A percentile compares a stretch with the other conserved stretches of the same genome.
Evolutionary conservation across 92 coral and sea anemone species (phyloP).

Genomic region (Virgularia gustaviana): DNA sequence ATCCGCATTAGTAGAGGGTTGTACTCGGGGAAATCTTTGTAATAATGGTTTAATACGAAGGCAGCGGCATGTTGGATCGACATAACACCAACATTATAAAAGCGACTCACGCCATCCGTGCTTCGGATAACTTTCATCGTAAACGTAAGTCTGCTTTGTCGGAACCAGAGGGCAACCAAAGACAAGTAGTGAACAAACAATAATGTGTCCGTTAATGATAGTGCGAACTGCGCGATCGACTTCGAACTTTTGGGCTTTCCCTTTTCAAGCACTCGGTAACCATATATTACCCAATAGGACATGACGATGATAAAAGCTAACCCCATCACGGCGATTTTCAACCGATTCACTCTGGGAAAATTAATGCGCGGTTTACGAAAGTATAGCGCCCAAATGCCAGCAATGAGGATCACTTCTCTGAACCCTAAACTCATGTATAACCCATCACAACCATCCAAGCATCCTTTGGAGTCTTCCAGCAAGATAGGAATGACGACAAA

Average conservation of each 20-base stretch:
- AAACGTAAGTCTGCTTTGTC: constrained; percentile 79
- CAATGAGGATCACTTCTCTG: constrained; percentile 72
- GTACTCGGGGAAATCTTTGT: constrained; percentile 96
- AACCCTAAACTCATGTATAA: constrained; percentile 85
- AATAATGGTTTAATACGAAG: constrained; percentile 86
- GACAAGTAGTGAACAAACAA: constrained; percentile 85
- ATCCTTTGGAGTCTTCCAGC: constrained; percentile 66
- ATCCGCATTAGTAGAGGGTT: constrained; percentile 85
- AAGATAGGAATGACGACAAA: constrained; percentile 82
- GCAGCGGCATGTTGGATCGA: constrained; percentile 93
- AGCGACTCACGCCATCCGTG: constrained; percentile 81
- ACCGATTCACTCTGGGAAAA: constrained; percentile 83
- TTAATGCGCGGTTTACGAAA: constrained; percentile 85
- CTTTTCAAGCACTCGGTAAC: constrained; percentile 69
- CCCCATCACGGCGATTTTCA: constrained; percentile 74
- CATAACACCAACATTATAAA: constrained; percentile 79
- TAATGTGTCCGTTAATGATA: constrained; percentile 75
- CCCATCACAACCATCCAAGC: constrained; percentile 82
- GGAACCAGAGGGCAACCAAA: constrained; percentile 85
- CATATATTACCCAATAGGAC: constrained; percentile 93
- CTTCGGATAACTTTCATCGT: constrained; percentile 94
- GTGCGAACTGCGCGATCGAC: constrained; percentile 69
- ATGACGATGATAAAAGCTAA: constrained; percentile 76
- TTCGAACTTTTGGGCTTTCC: constrained; percentile 41
- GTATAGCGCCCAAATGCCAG: constrained; percentile 96